A percentile compares a stretch with the other conserved stretches of the same genome.
These are phyloP conservation scores for Lerista edwardsae DNA, from an alignment of 2,797 vertebrate species.

Conservation along the genomic window DNA sequence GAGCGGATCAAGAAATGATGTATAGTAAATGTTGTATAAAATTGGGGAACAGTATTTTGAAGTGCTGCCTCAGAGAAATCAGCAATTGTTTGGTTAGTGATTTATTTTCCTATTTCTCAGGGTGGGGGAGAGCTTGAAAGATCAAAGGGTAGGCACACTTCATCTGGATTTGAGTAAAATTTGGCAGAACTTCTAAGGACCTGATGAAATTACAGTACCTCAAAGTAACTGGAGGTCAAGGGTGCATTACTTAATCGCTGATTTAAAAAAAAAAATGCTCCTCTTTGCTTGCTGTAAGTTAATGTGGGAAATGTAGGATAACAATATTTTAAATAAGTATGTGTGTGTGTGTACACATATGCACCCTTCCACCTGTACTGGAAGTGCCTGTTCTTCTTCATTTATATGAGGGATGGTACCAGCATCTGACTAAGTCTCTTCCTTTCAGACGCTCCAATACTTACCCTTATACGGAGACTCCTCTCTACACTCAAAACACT, in stretches of 20 bases:
- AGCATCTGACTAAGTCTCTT: neutral
- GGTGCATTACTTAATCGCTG: neutral
- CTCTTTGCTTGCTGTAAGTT: neutral
- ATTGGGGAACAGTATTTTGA: neutral
- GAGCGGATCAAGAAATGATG: neutral
- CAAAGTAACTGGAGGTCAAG: too few species aligned
- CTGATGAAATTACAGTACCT: neutral
- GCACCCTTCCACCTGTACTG: neutral
- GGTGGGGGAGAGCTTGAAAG: neutral
- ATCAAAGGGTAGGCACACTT: neutral
- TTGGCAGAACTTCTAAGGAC: neutral
- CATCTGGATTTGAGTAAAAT: neutral
- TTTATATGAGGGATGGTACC: neutral
- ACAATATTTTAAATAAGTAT: too few species aligned
- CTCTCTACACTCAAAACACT: conserved; percentile 85
- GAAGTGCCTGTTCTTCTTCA: too few species aligned
- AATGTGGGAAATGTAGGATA: too few species aligned
- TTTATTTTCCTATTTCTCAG: neutral
- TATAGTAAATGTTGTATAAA: neutral
- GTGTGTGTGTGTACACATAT: too few species aligned
- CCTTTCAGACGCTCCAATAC: conserved; percentile 82
- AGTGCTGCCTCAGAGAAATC: neutral
- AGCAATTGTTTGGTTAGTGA: too few species aligned
- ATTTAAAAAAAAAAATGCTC: neutral
- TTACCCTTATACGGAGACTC: conserved; percentile 87